These are phyloP conservation scores for Epiblema foenella DNA, from an alignment of 2,888 invertebrate species.

Conservation along the genomic window DNA sequence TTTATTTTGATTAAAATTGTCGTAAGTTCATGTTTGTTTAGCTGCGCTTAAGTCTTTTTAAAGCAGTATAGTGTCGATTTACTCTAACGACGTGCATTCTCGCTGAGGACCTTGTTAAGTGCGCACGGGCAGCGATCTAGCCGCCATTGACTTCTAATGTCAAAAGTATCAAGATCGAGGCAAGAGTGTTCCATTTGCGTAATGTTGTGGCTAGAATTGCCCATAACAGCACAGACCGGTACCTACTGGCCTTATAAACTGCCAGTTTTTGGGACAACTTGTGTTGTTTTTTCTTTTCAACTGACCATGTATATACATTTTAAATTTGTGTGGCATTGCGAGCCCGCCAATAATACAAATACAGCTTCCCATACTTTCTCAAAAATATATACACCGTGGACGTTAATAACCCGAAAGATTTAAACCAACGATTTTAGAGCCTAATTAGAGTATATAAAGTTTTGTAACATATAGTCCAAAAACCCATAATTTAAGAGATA, in stretches of 20 bases:
- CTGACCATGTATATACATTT: too few species aligned
- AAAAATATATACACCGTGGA: too few species aligned
- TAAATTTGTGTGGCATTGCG: too few species aligned
- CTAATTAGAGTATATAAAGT: too few species aligned
- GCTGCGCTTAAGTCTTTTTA: conserved; percentile 1
- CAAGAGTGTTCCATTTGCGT: conserved; percentile 9
- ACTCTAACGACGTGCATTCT: conserved; percentile 32
- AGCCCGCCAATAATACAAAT: too few species aligned
- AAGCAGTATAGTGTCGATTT: conserved; percentile 6
- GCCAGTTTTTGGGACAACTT: too few species aligned
- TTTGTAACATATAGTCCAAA: too few species aligned
- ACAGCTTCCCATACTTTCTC: too few species aligned
- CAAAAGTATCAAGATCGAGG: conserved; percentile 20
- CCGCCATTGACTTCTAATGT: conserved; percentile 27
- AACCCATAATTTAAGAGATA: too few species aligned
- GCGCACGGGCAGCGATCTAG: conserved; percentile 20
- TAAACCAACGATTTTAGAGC: too few species aligned
- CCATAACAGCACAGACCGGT: background rate
- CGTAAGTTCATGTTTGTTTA: background rate
- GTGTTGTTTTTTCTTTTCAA: too few species aligned
- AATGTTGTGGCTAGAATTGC: conserved; percentile 11
- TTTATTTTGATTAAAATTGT: background rate
- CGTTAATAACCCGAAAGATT: too few species aligned
- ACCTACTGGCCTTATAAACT: background rate
- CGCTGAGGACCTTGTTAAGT: conserved; percentile 28